Evolutionary conservation across 2,113 vertebrate species (phyloP).

Genomic region (Sturnus vulgaris): DNA sequence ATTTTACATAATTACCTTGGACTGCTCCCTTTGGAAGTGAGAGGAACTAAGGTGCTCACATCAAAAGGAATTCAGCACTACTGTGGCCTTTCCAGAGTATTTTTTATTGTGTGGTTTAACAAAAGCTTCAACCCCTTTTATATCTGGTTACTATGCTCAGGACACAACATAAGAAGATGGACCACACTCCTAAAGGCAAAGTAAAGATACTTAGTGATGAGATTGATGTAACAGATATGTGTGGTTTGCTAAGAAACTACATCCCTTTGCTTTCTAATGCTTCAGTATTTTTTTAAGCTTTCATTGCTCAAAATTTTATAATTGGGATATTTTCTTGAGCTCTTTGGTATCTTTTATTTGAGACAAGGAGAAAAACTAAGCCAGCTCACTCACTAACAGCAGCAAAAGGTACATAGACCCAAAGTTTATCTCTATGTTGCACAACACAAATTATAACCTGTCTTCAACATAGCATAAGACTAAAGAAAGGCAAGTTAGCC

Average conservation of each 20-base stretch:
- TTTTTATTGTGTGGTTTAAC: neutral
- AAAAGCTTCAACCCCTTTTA: neutral
- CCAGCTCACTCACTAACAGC: neutral
- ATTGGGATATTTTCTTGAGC: neutral
- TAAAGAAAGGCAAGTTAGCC: conserved; percentile 15
- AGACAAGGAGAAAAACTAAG: neutral
- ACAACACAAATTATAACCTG: neutral
- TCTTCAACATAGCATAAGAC: conserved; percentile 7
- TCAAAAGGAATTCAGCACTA: neutral
- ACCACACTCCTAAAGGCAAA: conserved; percentile 8
- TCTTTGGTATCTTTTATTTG: neutral
- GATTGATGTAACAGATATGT: neutral
- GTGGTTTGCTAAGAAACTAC: neutral
- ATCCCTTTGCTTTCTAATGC: neutral
- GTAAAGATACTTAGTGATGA: neutral
- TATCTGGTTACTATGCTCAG: neutral
- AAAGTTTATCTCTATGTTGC: neutral
- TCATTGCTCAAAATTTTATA: neutral
- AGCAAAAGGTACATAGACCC: neutral
- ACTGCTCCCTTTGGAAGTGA: neutral
- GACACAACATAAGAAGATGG: neutral
- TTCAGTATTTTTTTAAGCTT: neutral
- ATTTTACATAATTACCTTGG: neutral
- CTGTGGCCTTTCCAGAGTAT: neutral
- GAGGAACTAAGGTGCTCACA: neutral